phyloP scores from a whole-genome alignment of 2,797 vertebrate species.

The Molothrus aeneus region DNA sequence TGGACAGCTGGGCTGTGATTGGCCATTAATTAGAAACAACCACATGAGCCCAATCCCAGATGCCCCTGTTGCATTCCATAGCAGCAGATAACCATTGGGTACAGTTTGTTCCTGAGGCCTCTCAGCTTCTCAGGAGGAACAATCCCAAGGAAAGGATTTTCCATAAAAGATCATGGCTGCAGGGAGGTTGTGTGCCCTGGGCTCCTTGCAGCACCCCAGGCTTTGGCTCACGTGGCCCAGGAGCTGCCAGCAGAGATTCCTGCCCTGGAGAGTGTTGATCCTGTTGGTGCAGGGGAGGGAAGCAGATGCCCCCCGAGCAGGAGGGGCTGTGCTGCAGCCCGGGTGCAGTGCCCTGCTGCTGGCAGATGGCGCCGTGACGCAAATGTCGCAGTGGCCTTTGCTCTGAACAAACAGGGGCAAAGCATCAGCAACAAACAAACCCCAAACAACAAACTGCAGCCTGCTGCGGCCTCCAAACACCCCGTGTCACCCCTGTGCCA shows the following conservation, averaged over 20 bases:
- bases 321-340: neutral
- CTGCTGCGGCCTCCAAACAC: neutral
- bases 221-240: neutral
- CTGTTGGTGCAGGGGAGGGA: neutral
- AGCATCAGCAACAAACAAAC: neutral
- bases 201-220: neutral
- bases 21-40: too few relatives aligned
- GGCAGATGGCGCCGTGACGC: conserved; percentile 5
- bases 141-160: too few relatives aligned
- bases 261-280: neutral
- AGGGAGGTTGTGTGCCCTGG: neutral
- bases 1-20: too few relatives aligned
- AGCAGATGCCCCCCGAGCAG: neutral
- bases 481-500: neutral
- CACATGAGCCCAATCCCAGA: too few relatives aligned
- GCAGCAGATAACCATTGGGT: too few relatives aligned
- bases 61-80: too few relatives aligned
- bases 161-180: too few relatives aligned
- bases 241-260: neutral
- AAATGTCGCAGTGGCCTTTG: neutral
- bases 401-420: conserved; percentile 29
- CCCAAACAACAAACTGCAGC: neutral
- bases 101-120: too few relatives aligned
- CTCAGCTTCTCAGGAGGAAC: too few relatives aligned
- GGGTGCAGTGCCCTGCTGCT: neutral